Base-by-base conservation (phyloP, 2,113 vertebrate genomes). In the Cyprinus carpio region DNA sequence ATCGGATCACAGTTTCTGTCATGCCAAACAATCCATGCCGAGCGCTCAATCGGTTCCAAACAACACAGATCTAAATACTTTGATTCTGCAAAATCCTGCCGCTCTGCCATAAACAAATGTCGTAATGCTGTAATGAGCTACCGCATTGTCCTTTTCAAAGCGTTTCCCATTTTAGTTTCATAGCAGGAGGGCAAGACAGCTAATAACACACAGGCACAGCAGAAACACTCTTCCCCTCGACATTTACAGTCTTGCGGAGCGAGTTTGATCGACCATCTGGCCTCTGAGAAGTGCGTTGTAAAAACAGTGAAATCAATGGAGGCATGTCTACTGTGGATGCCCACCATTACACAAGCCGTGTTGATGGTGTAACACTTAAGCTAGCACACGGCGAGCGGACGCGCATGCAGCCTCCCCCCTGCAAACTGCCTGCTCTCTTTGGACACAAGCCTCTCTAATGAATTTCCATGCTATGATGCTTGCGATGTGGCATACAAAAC, bases 241-340 rank as follows among this genome's bases (percentile, higher is more conserved):
- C 89, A 91, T 92, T 92, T 89, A 90, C 90, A 88, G 84, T 89
- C 88, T 86, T 54, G 88, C 87, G 86, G 91, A 91, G 92, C 87
- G 89, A 92, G 92, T 92, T 84, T 86, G 87, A 87, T 91, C 87
- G 85, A 92, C 93, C 93, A 94, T 94, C 93, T 94, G 93, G 92
- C 90, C 88, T 90, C 90, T 89, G 92, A 89, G 92, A 91, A 90
- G 90, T 91, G 89, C 90, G 76, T 88, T 92, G 92, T 91, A 92
- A 92, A 91, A 93, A 88, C 91, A 91, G 89, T 90, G 86, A 91
- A 93, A 95, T 93, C 93, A 91, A 93, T 93, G 93, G 88, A 90
- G 89, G 92, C 92, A 91, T 90, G 89, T 92, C 92, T 85, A 91
- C 92, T 90, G 91, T 93, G 93, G 93, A 93, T 92, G 87, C 92